Base-by-base conservation (phyloP, 2,113 vertebrate species). In the Caloenas nicobarica region DNA sequence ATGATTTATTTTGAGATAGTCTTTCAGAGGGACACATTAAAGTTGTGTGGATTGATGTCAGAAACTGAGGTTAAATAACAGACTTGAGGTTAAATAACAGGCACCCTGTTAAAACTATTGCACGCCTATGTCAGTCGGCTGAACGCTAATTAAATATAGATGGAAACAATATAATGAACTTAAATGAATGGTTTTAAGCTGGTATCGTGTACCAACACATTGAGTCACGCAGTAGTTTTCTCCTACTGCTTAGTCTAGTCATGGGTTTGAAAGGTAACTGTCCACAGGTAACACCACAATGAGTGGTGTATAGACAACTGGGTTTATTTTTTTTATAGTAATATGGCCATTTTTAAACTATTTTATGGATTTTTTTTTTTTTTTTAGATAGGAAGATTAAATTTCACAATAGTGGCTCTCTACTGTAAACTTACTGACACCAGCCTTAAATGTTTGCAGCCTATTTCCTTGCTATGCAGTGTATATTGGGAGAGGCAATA, bases 21-120 rank as follows among this genome's bases (percentile, higher is more conserved):
- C 81, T 97, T 96, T 96, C 97, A 94, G 76, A 93, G 92, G 91
- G 84, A 66, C 95, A 96, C 93, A 56, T 95, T 97, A 85, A 97
- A 95, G 93, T 96, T 96, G 96, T 94, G 88, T 91, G 97, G 91
- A 96, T 93, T 97, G 94, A 96, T 96, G 96, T 96, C 94, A 97
- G 93, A 94, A 96, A 91, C 96, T 96, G 94, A 96, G 96, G 95
- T 97, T 96, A 97, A 97, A 96, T 97, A 97, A 97, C 96, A 96
- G 76, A 66, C 93, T 93, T 0, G 38, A 96, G 96, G 95, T 97
- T 96, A 97, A 97, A 79, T 97, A 97, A 97, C 94, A 94, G 72
- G 65, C 72, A 95, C 51, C 66, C 69, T 89, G 95, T 96, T 94
- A 94, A 93, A 93, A 96, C 91, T 88, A 89, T 81, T 91, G 91